Evolutionary conservation across 2,797 vertebrate genomes (phyloP).

Genomic region (Eulemur rubriventer): DNA sequence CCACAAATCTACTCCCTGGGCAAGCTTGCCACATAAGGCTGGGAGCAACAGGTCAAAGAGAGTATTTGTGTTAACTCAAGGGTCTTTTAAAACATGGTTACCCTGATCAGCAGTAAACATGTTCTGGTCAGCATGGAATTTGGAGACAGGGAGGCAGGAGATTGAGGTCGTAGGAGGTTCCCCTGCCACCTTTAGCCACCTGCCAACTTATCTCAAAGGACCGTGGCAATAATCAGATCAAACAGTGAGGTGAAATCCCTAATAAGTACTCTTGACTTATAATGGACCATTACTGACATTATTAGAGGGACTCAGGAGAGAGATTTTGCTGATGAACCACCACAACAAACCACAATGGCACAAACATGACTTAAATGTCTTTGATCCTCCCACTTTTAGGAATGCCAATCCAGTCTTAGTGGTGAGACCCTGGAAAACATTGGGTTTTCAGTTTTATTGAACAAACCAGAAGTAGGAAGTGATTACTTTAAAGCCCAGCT

Average conservation of each 20-base stretch:
- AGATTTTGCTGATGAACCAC: background rate
- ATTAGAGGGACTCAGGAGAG: background rate
- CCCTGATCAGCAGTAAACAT: background rate
- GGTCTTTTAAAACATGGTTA: background rate
- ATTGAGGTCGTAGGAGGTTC: background rate
- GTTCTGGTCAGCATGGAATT: background rate
- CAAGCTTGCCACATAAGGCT: background rate
- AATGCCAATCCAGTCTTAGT: background rate
- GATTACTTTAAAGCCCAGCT: background rate
- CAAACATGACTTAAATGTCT: background rate
- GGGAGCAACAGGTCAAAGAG: background rate
- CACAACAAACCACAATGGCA: background rate
- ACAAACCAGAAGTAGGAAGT: background rate
- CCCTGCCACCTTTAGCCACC: background rate
- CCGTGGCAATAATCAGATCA: background rate
- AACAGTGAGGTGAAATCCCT: background rate
- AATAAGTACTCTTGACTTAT: background rate
- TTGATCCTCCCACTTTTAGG: background rate
- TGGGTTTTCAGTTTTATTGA: background rate
- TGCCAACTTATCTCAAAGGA: background rate
- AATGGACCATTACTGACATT: background rate
- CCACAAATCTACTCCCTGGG: background rate
- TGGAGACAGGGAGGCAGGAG: background rate
- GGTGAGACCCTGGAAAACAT: background rate
- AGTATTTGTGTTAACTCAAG: background rate